Percentiles rank a stretch among this genome's conserved stretches.
Evolutionary conservation across 2,888 invertebrate species (phyloP).

Genomic region (Drosophila percnosoma): DNA sequence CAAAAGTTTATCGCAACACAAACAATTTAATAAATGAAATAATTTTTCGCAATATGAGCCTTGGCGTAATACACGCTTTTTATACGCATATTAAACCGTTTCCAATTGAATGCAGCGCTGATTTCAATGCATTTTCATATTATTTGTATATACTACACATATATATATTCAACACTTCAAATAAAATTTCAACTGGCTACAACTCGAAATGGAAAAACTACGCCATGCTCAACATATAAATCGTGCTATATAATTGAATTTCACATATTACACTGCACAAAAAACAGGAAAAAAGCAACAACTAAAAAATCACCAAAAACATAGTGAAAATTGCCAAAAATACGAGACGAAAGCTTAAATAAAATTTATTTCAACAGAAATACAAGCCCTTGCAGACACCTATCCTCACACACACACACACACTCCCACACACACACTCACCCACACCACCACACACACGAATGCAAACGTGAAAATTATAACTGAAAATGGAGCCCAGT

Average conservation of each 20-base stretch:
- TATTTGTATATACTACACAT: constrained; percentile 34
- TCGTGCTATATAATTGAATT: constrained; percentile 75
- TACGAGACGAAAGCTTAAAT: constrained; percentile 76
- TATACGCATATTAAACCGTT: constrained; percentile 75
- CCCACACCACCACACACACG: constrained; percentile 11
- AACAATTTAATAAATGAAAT: constrained; percentile 21
- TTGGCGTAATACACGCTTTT: constrained; percentile 60
- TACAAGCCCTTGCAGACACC: constrained; percentile 33
- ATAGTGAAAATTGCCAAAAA: constrained; percentile 48
- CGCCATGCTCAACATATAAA: constrained; percentile 73
- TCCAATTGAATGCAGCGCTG: constrained; percentile 72
- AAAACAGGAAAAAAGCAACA: constrained; percentile 27
- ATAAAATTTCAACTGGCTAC: constrained; percentile 44
- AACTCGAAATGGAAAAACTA: constrained; percentile 49
- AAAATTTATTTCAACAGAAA: constrained; percentile 79
- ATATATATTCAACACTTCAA: constrained; percentile 40
- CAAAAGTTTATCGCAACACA: neutral
- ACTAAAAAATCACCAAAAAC: constrained; percentile 4
- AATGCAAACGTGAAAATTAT: constrained; percentile 69
- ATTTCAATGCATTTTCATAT: constrained; percentile 65
- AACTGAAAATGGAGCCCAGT: constrained; percentile 41
- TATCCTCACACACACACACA: constrained; percentile 18
- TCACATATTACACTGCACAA: constrained; percentile 69
- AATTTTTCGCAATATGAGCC: constrained; percentile 36
- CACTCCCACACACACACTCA: constrained; percentile 5